Base-by-base conservation (phyloP, 2,113 vertebrate species). In the Ctenodactylus gundi region DNA sequence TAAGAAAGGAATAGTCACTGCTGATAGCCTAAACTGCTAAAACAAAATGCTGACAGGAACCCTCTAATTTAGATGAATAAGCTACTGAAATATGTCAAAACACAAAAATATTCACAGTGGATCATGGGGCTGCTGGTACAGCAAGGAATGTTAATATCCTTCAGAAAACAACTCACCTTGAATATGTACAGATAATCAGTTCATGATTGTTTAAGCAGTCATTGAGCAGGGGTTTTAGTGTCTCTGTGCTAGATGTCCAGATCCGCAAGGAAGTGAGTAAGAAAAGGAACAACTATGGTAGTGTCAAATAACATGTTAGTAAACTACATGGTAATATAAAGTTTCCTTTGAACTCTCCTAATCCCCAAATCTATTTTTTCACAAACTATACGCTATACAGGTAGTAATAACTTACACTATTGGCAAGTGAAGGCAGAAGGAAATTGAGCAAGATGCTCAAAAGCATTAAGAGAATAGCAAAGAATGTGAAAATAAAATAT, bases 1-100 rank as follows among this genome's bases (percentile, higher is more conserved):
- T 97, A 92, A 78, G 34, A 94, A 92, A 96, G 55, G 83, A 88
- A 97, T 80, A 96, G 85, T 64, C 91, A 94, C 67, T 94, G 36
- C 14, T 77, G 70, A 94, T 78, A 88, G 46, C 34, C n/a, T 46
- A 73, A 77, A 92, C 93, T 64, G 96, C 91, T 68, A 31, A 78
- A 78, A 10, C 57, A 41, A 88, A 60, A 34, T 80, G 25, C 14
- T 91, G 12, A 64, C 51, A 44, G 31, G 17, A 86, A 27, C 17
- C 2, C n/a, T 95, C 36, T 51, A 27, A 46, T 78, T 94, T 89
- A 73, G 25, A 96, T 51, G 84, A 89, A 87, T 72, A 68, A 68
- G 9, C 62, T 96, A 39, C n/a, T 77, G 91, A n/a, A 86, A 86
- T 57, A 82, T 83, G 20, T 51, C 55, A 93, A 88, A 94, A 78